Percentiles rank a stretch among this genome's conserved stretches.
These are phyloP conservation scores for Serilophus lunatus DNA, from an alignment of 2,113 vertebrate genomes.

Conservation along the genomic window DNA sequence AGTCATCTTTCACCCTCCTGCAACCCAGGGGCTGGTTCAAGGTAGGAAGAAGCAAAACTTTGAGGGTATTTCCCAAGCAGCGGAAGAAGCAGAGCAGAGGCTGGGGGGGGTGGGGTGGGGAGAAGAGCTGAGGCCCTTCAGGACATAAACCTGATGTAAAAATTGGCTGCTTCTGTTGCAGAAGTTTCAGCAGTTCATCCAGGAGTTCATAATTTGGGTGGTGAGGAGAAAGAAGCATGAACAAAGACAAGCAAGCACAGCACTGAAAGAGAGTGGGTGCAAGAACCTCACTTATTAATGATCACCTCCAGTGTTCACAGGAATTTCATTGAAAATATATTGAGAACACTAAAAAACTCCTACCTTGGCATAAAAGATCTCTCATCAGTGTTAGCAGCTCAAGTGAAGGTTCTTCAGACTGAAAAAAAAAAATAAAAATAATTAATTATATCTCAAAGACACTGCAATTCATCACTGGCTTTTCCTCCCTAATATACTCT, in stretches of 20 bases:
- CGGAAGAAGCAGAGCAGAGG: neutral
- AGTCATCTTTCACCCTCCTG: neutral
- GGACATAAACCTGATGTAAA: neutral
- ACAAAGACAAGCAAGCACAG: neutral
- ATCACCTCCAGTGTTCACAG: neutral
- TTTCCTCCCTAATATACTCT: neutral
- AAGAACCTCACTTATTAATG: neutral
- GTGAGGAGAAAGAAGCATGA: neutral
- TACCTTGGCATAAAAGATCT: slow-evolving; percentile 73
- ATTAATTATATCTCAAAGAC: neutral
- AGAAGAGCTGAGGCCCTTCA: neutral
- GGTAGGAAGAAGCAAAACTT: neutral
- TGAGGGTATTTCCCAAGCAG: neutral
- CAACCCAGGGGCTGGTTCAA: neutral
- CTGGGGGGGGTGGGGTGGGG: neutral
- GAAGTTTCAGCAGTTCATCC: neutral
- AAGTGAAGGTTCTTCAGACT: slow-evolving; percentile 30
- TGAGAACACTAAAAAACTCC: neutral
- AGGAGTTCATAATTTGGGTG: rapidly evolving
- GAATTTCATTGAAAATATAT: neutral
- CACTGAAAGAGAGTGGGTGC: neutral
- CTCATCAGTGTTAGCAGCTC: slow-evolving; percentile 66
- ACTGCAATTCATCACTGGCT: neutral
- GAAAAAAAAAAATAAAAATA: neutral
- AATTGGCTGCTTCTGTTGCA: neutral